Base-by-base conservation (phyloP, 1,140 invertebrate genomes). In the Drosophila hydei region DNA sequence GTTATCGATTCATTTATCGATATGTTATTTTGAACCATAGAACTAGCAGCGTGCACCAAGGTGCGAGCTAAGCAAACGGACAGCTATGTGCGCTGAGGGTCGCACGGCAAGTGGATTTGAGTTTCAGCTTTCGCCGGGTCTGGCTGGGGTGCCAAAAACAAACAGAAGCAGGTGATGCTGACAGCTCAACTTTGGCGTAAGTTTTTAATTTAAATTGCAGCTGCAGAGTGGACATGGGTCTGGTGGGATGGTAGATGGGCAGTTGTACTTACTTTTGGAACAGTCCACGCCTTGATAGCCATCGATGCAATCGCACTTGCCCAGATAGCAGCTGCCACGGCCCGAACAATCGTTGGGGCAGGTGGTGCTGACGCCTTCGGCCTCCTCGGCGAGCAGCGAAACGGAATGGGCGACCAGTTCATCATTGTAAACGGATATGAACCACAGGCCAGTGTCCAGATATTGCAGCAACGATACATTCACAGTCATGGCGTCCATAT, bases 261-360 rank as follows among this genome's bases (percentile, higher is more conserved):
- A 38, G 6, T 16, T 42, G 12, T 70, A 94, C 96, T 95, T 93
- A 98, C 97, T 97, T 92, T 97, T 96, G n/a, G 96, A 96, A 92
- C 97, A 99, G 90, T 97, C 96, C 71, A 95, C 93, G 64, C 98
- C 98, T 91, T 97, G 95, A 92, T 96, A 99, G 42, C 98, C 98
- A 89, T 98, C 96, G 92, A 97, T 97, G 93, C 98, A 99, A 88
- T 97, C 95, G 91, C 98, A 99, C 92, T 97, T 97, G 45, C 98
- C 98, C 63, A 98, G 94, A 85, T 97, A 96, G 91, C 98, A 99
- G 25, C 97, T 97, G 30, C 98, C 98, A 70, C 97, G 95, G 6
- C 97, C 97, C 45, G 96, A 97, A 91, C 98, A 99, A 90, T 99
- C 97, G 83, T 98, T 97, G 3, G 96, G 97, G 92, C 98, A 99